Evolutionary conservation across 2,888 invertebrate genomes (phyloP).

Genomic region (Subacronicta megacephala): DNA sequence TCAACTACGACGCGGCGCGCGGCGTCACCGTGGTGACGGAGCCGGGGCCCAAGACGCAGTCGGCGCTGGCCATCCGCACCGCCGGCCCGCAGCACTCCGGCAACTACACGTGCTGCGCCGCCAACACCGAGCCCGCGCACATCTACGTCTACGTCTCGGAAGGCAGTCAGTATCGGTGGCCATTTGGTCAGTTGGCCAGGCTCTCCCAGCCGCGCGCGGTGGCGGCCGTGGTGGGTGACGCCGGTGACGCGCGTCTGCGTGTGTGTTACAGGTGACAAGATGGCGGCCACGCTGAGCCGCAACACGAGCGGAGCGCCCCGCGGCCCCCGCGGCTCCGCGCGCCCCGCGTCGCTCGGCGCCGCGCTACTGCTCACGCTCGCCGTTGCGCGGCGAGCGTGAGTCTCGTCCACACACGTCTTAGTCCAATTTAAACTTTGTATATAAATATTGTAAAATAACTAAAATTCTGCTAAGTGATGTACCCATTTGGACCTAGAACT

Average conservation of each 20-base stretch:
- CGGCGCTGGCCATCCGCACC: slow-evolving; percentile 94
- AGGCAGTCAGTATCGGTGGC: slow-evolving; percentile 89
- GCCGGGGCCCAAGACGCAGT: slow-evolving; percentile 95
- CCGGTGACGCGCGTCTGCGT: too few species aligned
- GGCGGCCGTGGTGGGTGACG: neutral
- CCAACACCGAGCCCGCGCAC: slow-evolving; percentile 96
- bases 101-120: slow-evolving; percentile 97
- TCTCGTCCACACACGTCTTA: slow-evolving; percentile 24
- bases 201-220: neutral
- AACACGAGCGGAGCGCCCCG: slow-evolving; percentile 82
- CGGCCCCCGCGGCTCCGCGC: slow-evolving; percentile 10
- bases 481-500: neutral
- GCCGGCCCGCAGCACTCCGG: slow-evolving; percentile 96
- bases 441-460: slow-evolving; percentile 18
- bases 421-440: slow-evolving; percentile 16
- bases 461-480: slow-evolving; percentile 4
- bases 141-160: slow-evolving; percentile 97
- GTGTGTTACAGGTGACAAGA: slow-evolving; percentile 94
- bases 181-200: too few species aligned
- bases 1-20: slow-evolving; percentile 96
- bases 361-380: slow-evolving; percentile 25
- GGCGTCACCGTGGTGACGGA: slow-evolving; percentile 95
- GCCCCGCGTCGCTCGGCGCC: slow-evolving; percentile 14
- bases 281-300: slow-evolving; percentile 96
- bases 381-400: slow-evolving; percentile 21